These are phyloP conservation scores for Aphidoletes aphidimyza DNA, from an alignment of 2,888 invertebrate genomes.

Conservation along the genomic window DNA sequence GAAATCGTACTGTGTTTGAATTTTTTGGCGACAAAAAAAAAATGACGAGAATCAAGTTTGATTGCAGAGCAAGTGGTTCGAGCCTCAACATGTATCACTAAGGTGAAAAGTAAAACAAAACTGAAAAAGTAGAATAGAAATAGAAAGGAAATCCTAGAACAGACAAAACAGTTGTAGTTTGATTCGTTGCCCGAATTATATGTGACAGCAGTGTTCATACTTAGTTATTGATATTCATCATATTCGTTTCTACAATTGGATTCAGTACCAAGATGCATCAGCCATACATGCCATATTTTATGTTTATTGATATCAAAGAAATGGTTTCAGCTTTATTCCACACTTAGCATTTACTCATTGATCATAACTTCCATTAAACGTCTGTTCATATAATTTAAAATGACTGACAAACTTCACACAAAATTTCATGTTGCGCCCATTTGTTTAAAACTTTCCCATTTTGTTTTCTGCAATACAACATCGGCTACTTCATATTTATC, in stretches of 20 bases:
- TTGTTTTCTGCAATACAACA: not conserved
- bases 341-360: not conserved
- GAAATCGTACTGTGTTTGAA: slow-evolving; percentile 4
- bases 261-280: too few relatives aligned
- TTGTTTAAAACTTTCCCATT: slow-evolving; percentile 35
- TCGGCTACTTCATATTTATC: not conserved
- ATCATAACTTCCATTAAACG: not conserved
- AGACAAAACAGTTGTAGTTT: too few relatives aligned
- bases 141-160: too few relatives aligned
- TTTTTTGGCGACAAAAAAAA: not conserved
- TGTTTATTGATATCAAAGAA: too few relatives aligned
- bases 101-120: not conserved
- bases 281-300: too few relatives aligned
- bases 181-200: too few relatives aligned
- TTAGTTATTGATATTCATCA: too few relatives aligned
- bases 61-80: too few relatives aligned
- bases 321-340: too few relatives aligned
- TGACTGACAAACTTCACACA: not conserved
- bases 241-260: too few relatives aligned
- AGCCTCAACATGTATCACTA: not conserved
- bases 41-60: not conserved
- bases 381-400: not conserved
- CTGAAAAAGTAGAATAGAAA: not conserved
- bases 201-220: too few relatives aligned
- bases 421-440: slow-evolving; percentile 17